Percentiles rank a stretch among this genome's conserved stretches.
These are phyloP conservation scores for Lindbergichthys nudifrons DNA, from an alignment of 2,797 vertebrate species.

Conservation along the genomic window DNA sequence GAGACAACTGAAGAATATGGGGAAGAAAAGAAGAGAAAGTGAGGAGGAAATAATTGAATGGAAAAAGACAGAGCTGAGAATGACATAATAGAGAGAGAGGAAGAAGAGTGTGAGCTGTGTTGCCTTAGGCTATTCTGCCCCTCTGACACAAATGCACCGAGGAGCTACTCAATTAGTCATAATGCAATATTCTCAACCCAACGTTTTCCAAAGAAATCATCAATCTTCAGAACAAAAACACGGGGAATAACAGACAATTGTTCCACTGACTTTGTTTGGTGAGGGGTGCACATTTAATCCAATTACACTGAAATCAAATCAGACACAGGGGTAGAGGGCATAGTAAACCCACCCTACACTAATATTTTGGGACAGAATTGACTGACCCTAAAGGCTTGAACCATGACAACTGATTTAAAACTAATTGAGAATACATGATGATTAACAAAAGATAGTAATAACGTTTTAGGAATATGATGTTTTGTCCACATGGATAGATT, in stretches of 20 bases:
- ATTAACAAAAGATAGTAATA: not conserved
- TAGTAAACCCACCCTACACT: not conserved
- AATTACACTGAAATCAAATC: conserved; percentile 51
- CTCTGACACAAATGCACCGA: conserved; percentile 37
- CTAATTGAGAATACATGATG: not conserved
- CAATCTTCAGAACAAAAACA: conserved; percentile 40
- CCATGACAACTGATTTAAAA: not conserved
- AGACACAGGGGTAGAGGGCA: not conserved
- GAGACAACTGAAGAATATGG: not conserved
- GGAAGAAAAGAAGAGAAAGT: not conserved
- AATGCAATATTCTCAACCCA: conserved; percentile 50
- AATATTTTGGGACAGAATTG: not conserved
- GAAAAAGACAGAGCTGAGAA: conserved; percentile 6
- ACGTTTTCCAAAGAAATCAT: conserved; percentile 40
- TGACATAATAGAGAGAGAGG: conserved; percentile 10
- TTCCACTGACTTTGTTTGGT: conserved; percentile 41
- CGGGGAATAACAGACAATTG: conserved; percentile 2
- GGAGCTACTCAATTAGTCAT: conserved; percentile 70
- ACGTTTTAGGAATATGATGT: not conserved
- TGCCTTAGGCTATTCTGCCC: conserved; percentile 60
- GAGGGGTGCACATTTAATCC: conserved; percentile 34
- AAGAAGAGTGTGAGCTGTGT: conserved; percentile 23
- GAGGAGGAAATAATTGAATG: not conserved
- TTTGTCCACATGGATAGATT: not conserved
- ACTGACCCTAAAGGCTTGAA: not conserved